These are phyloP conservation scores for Nezara viridula DNA, from an alignment of 2,888 invertebrate species.

Conservation along the genomic window DNA sequence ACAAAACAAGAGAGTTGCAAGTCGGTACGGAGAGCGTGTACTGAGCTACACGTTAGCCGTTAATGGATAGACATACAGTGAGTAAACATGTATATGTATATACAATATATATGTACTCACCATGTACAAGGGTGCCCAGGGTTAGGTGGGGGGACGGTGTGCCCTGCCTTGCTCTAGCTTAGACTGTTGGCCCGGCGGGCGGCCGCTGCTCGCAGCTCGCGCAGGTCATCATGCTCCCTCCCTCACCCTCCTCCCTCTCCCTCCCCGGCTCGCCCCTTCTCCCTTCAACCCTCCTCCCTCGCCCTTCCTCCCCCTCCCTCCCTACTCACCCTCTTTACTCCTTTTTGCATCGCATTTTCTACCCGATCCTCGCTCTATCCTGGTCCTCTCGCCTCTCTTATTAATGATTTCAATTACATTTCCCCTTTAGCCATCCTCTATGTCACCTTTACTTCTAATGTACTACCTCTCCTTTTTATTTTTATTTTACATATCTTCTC, in stretches of 20 bases:
- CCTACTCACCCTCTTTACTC: background rate
- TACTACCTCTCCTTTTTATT: slow-evolving; percentile 1
- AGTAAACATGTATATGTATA: background rate
- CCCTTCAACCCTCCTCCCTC: background rate
- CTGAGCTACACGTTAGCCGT: background rate
- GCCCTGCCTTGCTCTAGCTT: slow-evolving; percentile 34
- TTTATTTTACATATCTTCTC: background rate
- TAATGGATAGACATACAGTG: background rate
- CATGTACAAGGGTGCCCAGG: slow-evolving; percentile 56
- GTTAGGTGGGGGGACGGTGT: slow-evolving; percentile 57
- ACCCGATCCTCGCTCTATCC: background rate
- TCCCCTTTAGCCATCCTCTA: slow-evolving; percentile 41
- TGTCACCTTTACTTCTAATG: slow-evolving; percentile 56
- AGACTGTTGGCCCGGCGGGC: slow-evolving; percentile 39
- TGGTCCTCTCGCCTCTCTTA: slow-evolving; percentile 5
- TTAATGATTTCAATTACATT: slow-evolving; percentile 30
- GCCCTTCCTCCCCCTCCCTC: background rate
- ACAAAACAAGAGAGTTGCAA: background rate
- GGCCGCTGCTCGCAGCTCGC: background rate
- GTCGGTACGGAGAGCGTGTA: background rate
- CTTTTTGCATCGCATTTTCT: slow-evolving; percentile 38
- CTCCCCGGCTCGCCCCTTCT: background rate
- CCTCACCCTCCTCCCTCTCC: background rate
- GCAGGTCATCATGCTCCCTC: background rate
- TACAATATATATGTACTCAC: slow-evolving; percentile 40